Conservation (phyloP, 2,113 vertebrate genomes). For the Corythaixoides concolor region DNA sequence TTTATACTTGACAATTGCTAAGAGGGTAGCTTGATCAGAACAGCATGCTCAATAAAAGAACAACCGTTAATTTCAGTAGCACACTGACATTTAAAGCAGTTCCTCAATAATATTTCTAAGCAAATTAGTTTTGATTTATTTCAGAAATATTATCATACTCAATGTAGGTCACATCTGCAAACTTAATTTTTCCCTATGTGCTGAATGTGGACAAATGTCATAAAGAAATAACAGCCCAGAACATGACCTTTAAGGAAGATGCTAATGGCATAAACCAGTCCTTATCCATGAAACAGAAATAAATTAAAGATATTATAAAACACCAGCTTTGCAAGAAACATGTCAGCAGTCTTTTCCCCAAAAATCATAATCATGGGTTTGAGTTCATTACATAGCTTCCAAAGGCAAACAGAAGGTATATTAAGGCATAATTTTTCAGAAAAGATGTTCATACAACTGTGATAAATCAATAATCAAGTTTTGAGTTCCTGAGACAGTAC, state of each 20-base stretch:
- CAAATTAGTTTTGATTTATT: constrained; percentile 7
- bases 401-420: background rate
- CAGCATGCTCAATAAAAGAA: background rate
- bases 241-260: constrained; percentile 53
- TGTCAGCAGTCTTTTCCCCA: background rate
- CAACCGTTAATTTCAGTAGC: background rate
- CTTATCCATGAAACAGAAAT: background rate
- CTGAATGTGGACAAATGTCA: constrained; percentile 37
- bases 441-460: background rate
- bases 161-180: constrained; percentile 1
- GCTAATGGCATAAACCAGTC: background rate
- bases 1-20: background rate
- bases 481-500: background rate
- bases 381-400: background rate
- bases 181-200: background rate
- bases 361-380: background rate
- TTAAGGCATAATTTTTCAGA: background rate
- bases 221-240: background rate
- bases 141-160: background rate
- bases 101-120: background rate
- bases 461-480: background rate
- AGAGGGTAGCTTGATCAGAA: background rate
- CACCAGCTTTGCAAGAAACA: background rate
- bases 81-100: constrained; percentile 33
- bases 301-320: background rate